These are phyloP conservation scores for Hylia prasina DNA, from an alignment of 2,113 vertebrate species.

Conservation along the genomic window DNA sequence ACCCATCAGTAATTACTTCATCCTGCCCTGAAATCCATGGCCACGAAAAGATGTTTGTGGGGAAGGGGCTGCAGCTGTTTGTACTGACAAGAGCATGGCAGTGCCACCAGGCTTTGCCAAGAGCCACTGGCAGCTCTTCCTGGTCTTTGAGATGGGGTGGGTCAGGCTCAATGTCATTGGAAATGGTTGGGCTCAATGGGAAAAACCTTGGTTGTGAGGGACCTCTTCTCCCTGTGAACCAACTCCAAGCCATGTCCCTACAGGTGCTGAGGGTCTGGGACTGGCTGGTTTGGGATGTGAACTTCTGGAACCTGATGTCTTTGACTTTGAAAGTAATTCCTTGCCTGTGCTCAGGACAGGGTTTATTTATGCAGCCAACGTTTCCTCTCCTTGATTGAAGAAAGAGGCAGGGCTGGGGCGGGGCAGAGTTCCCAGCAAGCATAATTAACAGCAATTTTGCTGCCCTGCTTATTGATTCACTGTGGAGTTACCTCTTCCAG, in stretches of 20 bases:
- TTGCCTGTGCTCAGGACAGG: neutral
- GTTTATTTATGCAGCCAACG: neutral
- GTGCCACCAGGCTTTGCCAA: neutral
- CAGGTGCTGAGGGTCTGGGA: neutral
- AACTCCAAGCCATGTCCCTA: neutral
- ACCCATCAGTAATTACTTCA: conserved; percentile 29
- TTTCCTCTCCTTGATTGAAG: neutral
- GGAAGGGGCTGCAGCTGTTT: neutral
- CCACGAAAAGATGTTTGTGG: neutral
- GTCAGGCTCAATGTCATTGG: neutral
- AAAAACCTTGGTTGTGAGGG: neutral
- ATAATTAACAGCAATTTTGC: neutral
- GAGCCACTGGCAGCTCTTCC: neutral
- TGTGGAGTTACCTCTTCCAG: neutral
- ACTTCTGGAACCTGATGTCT: neutral
- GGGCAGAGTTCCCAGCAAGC: neutral
- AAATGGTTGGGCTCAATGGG: neutral
- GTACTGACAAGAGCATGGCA: accelerated
- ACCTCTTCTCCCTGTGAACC: neutral
- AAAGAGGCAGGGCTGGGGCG: neutral
- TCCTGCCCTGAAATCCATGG: neutral
- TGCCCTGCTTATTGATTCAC: neutral
- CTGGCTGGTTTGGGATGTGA: neutral
- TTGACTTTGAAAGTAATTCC: neutral
- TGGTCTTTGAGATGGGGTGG: neutral